Evolutionary conservation across 2,888 invertebrate genomes (phyloP).

Genomic region (Embidobia sp.): DNA sequence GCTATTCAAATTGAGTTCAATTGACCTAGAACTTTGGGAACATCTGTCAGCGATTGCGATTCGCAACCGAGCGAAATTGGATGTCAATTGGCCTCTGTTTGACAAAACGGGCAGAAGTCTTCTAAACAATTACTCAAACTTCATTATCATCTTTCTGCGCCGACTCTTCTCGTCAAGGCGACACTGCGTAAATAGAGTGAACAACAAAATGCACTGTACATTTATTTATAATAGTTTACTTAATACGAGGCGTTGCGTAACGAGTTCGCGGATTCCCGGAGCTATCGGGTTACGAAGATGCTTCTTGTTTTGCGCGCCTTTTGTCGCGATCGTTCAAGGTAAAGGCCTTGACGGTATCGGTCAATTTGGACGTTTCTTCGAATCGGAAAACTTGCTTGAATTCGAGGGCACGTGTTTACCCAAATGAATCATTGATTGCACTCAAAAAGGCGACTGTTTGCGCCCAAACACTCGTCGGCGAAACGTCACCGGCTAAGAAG

Average conservation of each 20-base stretch:
- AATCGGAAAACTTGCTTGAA: background rate
- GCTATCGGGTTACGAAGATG: constrained; percentile 10
- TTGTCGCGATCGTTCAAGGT: constrained; percentile 44
- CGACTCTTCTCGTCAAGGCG: background rate
- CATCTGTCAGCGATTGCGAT: constrained; percentile 42
- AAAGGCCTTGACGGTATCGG: constrained; percentile 28
- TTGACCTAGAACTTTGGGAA: constrained; percentile 69
- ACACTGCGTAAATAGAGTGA: background rate
- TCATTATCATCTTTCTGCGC: too few species aligned
- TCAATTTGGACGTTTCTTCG: constrained; percentile 26
- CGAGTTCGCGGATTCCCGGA: constrained; percentile 2
- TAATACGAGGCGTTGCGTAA: constrained; percentile 14
- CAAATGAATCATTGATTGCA: background rate
- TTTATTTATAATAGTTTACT: background rate
- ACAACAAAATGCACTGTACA: too few species aligned
- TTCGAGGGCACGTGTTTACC: too few species aligned
- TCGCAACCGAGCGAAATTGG: constrained; percentile 27
- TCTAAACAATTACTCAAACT: background rate
- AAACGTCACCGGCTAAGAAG: background rate
- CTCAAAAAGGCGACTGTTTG: background rate
- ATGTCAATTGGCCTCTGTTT: constrained; percentile 35
- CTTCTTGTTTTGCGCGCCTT: constrained; percentile 19
- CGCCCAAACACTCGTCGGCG: background rate
- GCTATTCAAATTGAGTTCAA: constrained; percentile 64
- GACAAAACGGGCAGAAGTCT: constrained; percentile 12